Evolutionary conservation across 2,113 vertebrate species (phyloP).

Genomic region (Terrapene triunguis): DNA sequence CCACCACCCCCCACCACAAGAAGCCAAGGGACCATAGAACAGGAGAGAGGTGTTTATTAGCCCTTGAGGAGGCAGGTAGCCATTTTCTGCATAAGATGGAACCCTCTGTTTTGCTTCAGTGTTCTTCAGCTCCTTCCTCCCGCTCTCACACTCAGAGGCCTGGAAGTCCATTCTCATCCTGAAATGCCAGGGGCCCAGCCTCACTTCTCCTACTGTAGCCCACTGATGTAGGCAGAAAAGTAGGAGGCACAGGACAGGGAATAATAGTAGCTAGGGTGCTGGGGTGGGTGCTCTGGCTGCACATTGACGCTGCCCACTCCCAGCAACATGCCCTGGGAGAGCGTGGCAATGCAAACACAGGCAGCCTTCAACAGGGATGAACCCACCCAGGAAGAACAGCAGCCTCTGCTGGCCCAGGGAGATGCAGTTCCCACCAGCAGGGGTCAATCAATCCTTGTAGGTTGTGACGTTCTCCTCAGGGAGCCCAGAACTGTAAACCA

Average conservation of each 20-base stretch:
- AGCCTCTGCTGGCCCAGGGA: not conserved
- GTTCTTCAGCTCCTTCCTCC: not conserved
- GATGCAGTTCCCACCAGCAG: not conserved
- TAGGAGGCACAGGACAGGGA: not conserved
- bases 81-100: not conserved
- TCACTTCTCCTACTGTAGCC: accelerated
- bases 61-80: not conserved
- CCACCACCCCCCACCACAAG: not conserved
- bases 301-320: not conserved
- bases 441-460: not conserved
- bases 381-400: not conserved
- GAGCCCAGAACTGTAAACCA: no score
- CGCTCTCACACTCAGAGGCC: not conserved
- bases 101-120: not conserved
- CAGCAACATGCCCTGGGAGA: not conserved
- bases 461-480: no score
- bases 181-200: not conserved
- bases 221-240: not conserved
- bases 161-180: not conserved
- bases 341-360: not conserved
- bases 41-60: not conserved
- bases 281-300: not conserved
- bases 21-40: not conserved
- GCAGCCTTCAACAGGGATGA: not conserved
- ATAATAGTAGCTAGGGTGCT: not conserved